These are phyloP conservation scores for Aphelenchoides fujianensis DNA, from an alignment of 1,140 invertebrate species.

Conservation along the genomic window DNA sequence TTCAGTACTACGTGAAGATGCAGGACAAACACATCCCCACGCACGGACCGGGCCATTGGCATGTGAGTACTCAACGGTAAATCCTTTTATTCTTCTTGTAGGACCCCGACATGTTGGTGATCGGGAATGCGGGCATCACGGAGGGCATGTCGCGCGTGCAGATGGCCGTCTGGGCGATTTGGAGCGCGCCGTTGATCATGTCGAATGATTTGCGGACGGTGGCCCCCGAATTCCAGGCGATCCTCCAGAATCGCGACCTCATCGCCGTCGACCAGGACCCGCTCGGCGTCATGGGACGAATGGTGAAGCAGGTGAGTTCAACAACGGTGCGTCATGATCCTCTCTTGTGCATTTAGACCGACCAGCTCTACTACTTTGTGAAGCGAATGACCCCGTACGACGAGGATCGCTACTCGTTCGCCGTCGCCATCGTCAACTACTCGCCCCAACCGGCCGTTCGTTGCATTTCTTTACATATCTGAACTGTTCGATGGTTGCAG, in stretches of 20 bases:
- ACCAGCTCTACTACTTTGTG: constrained; percentile 24
- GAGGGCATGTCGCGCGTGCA: constrained; percentile 92
- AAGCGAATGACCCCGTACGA: constrained; percentile 55
- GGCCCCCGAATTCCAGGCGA: constrained; percentile 81
- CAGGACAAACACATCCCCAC: constrained; percentile 68
- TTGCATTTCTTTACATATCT: constrained; percentile 33
- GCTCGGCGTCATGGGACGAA: constrained; percentile 71
- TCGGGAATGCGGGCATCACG: constrained; percentile 92
- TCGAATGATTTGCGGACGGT: constrained; percentile 89
- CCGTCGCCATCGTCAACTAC: constrained; percentile 44
- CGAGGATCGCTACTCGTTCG: constrained; percentile 42
- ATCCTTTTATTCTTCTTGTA: too few species aligned
- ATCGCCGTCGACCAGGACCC: constrained; percentile 93
- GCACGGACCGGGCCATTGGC: constrained; percentile 58
- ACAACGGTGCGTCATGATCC: not conserved
- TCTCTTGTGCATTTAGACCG: constrained; percentile 12
- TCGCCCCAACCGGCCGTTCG: constrained; percentile 41
- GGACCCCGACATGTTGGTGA: constrained; percentile 70
- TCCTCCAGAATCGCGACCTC: constrained; percentile 86
- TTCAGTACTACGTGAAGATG: constrained; percentile 89
- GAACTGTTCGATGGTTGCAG: constrained; percentile 13
- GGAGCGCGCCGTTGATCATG: constrained; percentile 92
- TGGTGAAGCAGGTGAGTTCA: constrained; percentile 52
- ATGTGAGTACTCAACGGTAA: too few species aligned
- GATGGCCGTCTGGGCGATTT: constrained; percentile 94